Percentiles rank a stretch among this genome's conserved stretches.
phyloP scores from a whole-genome alignment of 2,888 invertebrate genomes.

The Gandaritis pyraliata region DNA sequence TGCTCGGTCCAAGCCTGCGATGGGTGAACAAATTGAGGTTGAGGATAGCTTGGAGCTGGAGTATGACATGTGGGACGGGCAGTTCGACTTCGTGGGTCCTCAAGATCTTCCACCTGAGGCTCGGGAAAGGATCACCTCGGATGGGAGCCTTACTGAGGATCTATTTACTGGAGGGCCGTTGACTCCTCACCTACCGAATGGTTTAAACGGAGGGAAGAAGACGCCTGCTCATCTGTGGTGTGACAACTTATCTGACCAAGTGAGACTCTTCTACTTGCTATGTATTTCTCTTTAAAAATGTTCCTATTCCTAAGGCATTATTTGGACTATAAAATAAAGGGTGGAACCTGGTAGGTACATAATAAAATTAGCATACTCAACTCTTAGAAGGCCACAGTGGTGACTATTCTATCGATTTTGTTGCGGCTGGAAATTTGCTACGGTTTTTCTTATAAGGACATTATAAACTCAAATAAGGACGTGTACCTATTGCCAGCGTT shows the following conservation, averaged over 20 bases:
- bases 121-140: slow-evolving; percentile 69
- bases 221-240: slow-evolving; percentile 84
- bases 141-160: slow-evolving; percentile 75
- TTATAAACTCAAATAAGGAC: background rate
- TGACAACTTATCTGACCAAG: slow-evolving; percentile 86
- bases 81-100: slow-evolving; percentile 92
- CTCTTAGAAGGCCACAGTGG: slow-evolving; percentile 8
- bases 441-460: background rate
- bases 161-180: slow-evolving; percentile 77
- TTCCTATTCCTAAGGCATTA: background rate
- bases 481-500: slow-evolving; percentile 12
- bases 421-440: slow-evolving; percentile 4
- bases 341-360: slow-evolving; percentile 4
- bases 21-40: slow-evolving; percentile 76
- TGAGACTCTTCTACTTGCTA: slow-evolving; percentile 57
- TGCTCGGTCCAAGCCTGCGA: slow-evolving; percentile 72
- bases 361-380: slow-evolving; percentile 16
- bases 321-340: slow-evolving; percentile 1
- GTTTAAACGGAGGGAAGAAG: slow-evolving; percentile 83
- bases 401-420: slow-evolving; percentile 21
- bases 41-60: slow-evolving; percentile 89
- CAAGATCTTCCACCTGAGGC: slow-evolving; percentile 70
- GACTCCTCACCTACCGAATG: slow-evolving; percentile 75
- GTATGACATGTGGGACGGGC: slow-evolving; percentile 95
- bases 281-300: too few relatives aligned